Base-by-base conservation (phyloP, 2,113 vertebrate species). In the Prionailurus bengalensis region DNA sequence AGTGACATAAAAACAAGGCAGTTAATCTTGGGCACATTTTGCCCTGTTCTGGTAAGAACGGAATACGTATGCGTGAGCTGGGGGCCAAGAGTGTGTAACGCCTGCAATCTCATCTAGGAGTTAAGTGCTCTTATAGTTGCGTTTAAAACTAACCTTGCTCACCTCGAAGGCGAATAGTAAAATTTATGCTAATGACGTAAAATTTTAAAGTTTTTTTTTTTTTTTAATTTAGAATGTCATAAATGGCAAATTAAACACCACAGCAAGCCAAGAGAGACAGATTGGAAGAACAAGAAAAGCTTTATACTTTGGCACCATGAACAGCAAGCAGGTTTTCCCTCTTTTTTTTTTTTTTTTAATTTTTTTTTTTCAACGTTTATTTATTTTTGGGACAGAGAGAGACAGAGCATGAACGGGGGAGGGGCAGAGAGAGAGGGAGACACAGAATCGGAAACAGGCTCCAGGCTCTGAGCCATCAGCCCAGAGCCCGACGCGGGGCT, bases 41-140 rank as follows among this genome's bases (percentile, higher is more conserved):
- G 55, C 68, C 29, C 39, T 73, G 39, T 23, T 29, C 48, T 23
- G 39, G 25, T 11, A 55, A 66, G 45, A 33, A 63, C 2, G 4
- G n/a, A 48, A 13, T 17, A 36, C 21, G 12, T 7, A 7, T 5
- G 27, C 51, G 33, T 25, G 36, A 61, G 36, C 31, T 9, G 1
- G 0, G 9, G 23, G 25, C 25, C 19, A 1, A 0, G 1, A 19
- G 21, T 66, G 29, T 65, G 48, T 31, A 19, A 15, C 14, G 21
- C 61, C 15, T 13, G 61, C 7, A 0, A 27, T 7, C 39, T 58
- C 31, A 27, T 39, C 45, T n/a, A 5, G 7, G 6, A n/a, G 7
- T 12, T 7, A 21, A 12, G 21, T 14, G 39, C 61, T 29, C 51
- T 68, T 33, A 2, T 1, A 16, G 4, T 16, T 61, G 79, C 51